Evolutionary conservation across 2,888 invertebrate genomes (phyloP).

Genomic region (Quadroppia sp.): DNA sequence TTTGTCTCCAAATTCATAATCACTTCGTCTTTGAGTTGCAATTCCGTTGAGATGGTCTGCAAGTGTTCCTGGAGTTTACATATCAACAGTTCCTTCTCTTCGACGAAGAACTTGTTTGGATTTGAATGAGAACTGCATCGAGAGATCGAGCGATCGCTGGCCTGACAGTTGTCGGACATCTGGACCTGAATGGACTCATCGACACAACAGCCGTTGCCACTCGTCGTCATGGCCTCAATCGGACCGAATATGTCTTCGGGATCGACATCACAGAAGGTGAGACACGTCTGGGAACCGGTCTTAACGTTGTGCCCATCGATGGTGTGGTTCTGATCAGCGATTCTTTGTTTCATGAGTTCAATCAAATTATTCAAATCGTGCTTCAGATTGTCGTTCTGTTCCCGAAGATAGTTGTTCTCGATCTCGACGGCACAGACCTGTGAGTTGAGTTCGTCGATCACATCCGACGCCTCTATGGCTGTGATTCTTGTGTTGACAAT

Average conservation of each 20-base stretch:
- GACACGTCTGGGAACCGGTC: conserved; percentile 39
- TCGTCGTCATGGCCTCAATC: conserved; percentile 44
- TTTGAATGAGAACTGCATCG: conserved; percentile 15
- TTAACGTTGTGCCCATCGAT: neutral
- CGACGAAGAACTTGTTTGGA: conserved; percentile 30
- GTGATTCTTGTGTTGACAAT: conserved; percentile 10
- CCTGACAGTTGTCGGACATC: conserved; percentile 7
- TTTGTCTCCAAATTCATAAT: conserved; percentile 19
- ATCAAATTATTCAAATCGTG: conserved; percentile 46
- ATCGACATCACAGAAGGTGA: conserved; percentile 47
- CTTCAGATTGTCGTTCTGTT: conserved; percentile 46
- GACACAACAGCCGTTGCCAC: conserved; percentile 43
- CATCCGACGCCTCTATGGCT: conserved; percentile 27
- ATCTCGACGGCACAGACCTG: conserved; percentile 44
- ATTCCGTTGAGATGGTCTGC: conserved; percentile 5
- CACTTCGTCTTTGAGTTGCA: conserved; percentile 33
- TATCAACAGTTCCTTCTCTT: conserved; percentile 30
- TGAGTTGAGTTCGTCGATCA: conserved; percentile 33
- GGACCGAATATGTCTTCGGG: conserved; percentile 48
- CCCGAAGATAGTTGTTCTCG: conserved; percentile 46
- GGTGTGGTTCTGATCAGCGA: conserved; percentile 8
- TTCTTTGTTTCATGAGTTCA: conserved; percentile 42
- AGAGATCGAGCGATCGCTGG: conserved; percentile 17
- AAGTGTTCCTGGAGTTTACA: conserved; percentile 33
- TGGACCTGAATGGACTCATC: conserved; percentile 27